Evolutionary conservation across 2,888 invertebrate species (phyloP), one percentile per base, ranked within the genome.

Genomic region (Ommatoiulus sabulosus): DNA sequence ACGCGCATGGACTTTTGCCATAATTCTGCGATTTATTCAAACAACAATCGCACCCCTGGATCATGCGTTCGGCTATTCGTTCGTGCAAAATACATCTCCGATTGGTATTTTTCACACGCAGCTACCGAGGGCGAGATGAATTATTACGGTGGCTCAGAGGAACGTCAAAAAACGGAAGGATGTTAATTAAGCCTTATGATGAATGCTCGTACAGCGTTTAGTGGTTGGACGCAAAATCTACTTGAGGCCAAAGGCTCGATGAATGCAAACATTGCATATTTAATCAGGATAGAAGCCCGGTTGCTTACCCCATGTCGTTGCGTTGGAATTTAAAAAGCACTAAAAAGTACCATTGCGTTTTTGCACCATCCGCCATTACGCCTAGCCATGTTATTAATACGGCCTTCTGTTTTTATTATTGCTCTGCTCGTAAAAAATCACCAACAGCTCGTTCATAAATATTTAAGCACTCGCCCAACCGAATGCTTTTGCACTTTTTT

Each of bases 361-460:
- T 57, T 17, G 46, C 10, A n/a, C 20, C 72, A 72, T 72, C 7
- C 24, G 72, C 72, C 20, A 72, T 72, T 72, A 24, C 24, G 20
- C 24, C 72, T 72, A 46, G 46, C 12, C 5, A 72, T 72, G 10
- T 72, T 72, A 72, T 72, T 72, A 72, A 72, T 72, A 72, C 72
- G 72, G n/a, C 72, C 72, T 72, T 72, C 72, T 72, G 72, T 72
- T 72, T 57, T 72, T 72, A 72, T 72, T 72, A 72, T 72, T 63
- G n/a, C n/a, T 72, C 20, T 20, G 24, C 72, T 72, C 72, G 72
- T 72, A 72, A 72, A 72, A 72, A n/a, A 72, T 72, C 72, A 72
- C 72, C 72, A 72, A 72, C 72, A 24, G 72, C 72, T 72, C 24
- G 72, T 72, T 72, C 72, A 72, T 72, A 72, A 72, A 72, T 72